Evolutionary conservation across 2,113 vertebrate species (phyloP).

Genomic region (Hepsetus odoe): DNA sequence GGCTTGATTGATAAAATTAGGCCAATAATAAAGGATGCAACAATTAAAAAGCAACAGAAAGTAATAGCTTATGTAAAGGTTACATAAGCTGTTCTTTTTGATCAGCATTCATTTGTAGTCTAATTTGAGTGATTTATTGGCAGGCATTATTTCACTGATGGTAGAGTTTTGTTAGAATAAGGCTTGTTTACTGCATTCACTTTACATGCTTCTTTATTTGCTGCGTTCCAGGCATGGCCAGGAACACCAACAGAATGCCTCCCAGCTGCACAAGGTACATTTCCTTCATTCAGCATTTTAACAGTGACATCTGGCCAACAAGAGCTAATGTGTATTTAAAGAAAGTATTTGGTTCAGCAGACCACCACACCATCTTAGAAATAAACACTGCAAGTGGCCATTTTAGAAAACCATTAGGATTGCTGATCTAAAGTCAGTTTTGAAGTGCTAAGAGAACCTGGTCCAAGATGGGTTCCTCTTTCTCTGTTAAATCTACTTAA

Average conservation of each 20-base stretch:
- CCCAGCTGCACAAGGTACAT: conserved; percentile 48
- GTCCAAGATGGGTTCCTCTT: too few species aligned
- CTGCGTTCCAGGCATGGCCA: conserved; percentile 77
- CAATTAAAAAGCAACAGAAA: neutral
- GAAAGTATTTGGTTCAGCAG: neutral
- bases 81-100: neutral
- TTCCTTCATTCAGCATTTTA: neutral
- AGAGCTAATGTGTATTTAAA: neutral
- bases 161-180: neutral
- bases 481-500: too few species aligned
- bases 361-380: neutral
- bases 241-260: conserved; percentile 73
- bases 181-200: neutral
- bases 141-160: neutral
- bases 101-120: neutral
- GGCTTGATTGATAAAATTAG: neutral
- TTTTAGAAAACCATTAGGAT: too few species aligned
- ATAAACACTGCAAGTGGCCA: too few species aligned
- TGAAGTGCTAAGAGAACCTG: too few species aligned
- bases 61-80: neutral
- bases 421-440: too few species aligned
- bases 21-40: neutral
- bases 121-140: neutral
- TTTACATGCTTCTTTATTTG: conserved; percentile 20
- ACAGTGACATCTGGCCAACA: neutral